A percentile compares a stretch with the other conserved stretches of the same genome.
Evolutionary conservation across 2,888 invertebrate genomes (phyloP).

Genomic region (Chaetogeoica ovagalla): DNA sequence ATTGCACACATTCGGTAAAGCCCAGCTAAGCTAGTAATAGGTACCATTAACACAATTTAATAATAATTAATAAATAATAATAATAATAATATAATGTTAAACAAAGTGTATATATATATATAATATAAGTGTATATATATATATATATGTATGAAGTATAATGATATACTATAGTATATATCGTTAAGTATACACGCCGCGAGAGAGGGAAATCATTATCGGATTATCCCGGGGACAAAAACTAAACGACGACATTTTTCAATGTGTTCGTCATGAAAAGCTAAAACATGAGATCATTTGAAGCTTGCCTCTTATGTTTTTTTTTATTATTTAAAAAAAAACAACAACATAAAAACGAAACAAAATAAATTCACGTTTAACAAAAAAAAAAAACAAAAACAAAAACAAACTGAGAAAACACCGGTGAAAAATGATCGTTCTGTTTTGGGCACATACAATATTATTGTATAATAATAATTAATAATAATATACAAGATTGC

Average conservation of each 20-base stretch:
- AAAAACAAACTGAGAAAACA: slow-evolving; percentile 33
- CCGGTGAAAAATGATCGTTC: slow-evolving; percentile 37
- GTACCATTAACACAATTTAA: slow-evolving; percentile 36
- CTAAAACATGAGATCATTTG: slow-evolving; percentile 53
- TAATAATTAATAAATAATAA: slow-evolving; percentile 22
- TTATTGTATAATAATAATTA: neutral
- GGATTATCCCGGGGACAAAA: slow-evolving; percentile 47
- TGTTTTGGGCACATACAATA: neutral
- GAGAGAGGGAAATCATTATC: slow-evolving; percentile 31
- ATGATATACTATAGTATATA: neutral
- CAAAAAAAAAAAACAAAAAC: slow-evolving; percentile 36
- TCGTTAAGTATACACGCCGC: slow-evolving; percentile 28
- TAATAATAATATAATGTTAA: neutral
- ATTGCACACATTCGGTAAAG: slow-evolving; percentile 47
- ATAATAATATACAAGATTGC: too few relatives aligned
- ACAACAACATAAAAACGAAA: slow-evolving; percentile 50
- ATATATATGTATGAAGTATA: too few relatives aligned
- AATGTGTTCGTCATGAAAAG: slow-evolving; percentile 52
- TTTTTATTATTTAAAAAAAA: slow-evolving; percentile 37
- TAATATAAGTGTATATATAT: too few relatives aligned
- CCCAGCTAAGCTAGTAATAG: slow-evolving; percentile 13
- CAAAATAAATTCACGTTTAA: slow-evolving; percentile 38
- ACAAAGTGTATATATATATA: neutral
- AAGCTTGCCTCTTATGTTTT: slow-evolving; percentile 53
- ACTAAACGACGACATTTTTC: slow-evolving; percentile 53